Conservation (phyloP, 2,113 vertebrate genomes). For the Axis porcinus region DNA sequence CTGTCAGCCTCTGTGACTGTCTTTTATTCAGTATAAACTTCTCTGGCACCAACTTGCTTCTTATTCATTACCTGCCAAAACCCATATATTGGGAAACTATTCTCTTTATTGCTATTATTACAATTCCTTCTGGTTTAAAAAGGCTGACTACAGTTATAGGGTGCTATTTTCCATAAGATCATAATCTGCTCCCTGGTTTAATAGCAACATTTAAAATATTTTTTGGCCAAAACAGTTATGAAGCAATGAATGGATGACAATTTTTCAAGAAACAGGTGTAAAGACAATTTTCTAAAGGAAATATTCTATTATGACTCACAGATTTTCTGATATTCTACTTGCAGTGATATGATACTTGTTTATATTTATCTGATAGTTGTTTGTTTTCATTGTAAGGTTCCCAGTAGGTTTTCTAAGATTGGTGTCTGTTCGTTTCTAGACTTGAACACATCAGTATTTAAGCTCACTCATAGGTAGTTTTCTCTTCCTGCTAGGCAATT, state of each 20-base stretch:
- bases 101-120: not conserved
- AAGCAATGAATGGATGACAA: not conserved
- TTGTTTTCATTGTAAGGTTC: not conserved
- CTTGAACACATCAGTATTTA: not conserved
- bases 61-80: not conserved
- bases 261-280: not conserved
- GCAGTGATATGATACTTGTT: not conserved
- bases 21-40: not conserved
- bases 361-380: not conserved
- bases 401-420: not conserved
- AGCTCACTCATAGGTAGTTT: not conserved
- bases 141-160: not conserved
- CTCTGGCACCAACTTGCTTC: not conserved
- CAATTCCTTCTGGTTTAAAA: not conserved
- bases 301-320: not conserved
- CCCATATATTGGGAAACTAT: not conserved
- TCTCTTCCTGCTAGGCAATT: not conserved
- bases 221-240: not conserved
- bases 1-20: not conserved
- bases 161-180: not conserved
- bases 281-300: not conserved
- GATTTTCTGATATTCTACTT: not conserved
- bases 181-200: not conserved
- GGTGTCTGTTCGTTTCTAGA: not conserved
- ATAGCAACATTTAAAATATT: not conserved